Base-by-base conservation (phyloP, 2,888 invertebrate species). In the Macroteleia sp. region DNA sequence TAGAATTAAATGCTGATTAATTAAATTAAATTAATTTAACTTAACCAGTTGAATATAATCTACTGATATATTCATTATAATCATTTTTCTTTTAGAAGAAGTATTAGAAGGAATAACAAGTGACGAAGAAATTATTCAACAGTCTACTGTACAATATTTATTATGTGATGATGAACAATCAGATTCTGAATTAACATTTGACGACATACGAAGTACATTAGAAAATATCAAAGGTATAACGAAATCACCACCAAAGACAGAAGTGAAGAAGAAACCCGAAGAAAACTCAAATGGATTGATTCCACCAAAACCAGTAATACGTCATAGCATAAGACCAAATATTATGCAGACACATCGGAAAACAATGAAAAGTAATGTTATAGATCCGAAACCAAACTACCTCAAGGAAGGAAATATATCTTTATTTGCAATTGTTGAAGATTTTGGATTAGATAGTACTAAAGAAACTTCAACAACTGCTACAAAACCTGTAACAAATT, bases 141-240 rank as follows among this genome's bases (percentile, higher is more conserved):
- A 87, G 42, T 89, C 90, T 9, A 91, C 91, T 10, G 91, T 91
- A 22, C 89, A 91, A 74, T 86, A 87, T 62, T 87, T 91, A 25
- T 74, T 91, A 3, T 85, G 86, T 10, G 87, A 88, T 20, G 85
- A 81, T n/a, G 88, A 89, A 19, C 83, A 85, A 28, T 87, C 90
- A 0, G 91, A 91, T 41, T 84, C 87, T 0, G 91, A 91, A 69
- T 71, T 91, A 42, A 91, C 91, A 0, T 90, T 89, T 28, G 91
- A 89, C 19, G 91, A 91, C 8, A 86, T 91, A 46, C 85, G 86
- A 42, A 75, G 83, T 3, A 87, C 88, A 0, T 75, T 91, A 67
- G 64, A 66, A 36, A 74, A 64, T 42, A 54, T 56, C 3, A 74
- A 76, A 34, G 9, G 12, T 36, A 4, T 22, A 30, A 9, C 52